Evolutionary conservation across 2,113 vertebrate species (phyloP), one percentile per base, ranked within the genome.

Genomic region (Sorex araneus): DNA sequence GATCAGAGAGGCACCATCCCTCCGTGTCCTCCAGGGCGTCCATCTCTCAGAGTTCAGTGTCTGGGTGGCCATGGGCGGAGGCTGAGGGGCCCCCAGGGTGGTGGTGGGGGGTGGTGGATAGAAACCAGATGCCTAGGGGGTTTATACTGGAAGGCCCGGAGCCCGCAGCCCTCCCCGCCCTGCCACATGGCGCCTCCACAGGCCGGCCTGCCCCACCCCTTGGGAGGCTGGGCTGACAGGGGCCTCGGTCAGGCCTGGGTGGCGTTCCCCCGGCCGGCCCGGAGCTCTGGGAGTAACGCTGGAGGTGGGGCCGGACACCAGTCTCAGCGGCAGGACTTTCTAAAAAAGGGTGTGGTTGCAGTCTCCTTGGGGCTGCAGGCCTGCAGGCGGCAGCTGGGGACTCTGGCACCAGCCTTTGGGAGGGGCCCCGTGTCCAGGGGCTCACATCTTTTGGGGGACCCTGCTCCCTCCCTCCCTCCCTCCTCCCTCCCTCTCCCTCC

Each of bases 91-190:
- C 97, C 96, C 95, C 92, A 96, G 96, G 96, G 96, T 95, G 94
- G 40, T 40, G 40, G 95, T 96, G 91, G 96, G 84, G 91, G 93
- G 95, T 67, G 90, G 96, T 95, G 97, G 97, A 97, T 97, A 95
- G 96, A 97, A 97, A 97, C 97, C 97, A 97, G 97, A 97, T 97
- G 97, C 97, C 97, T 97, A 93, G 97, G 97, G 96, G 97, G 96
- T 97, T 97, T 97, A 96, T 96, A 95, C 97, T 97, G 97, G 96
- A 97, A 96, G 97, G 97, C 93, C 96, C 97, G 96, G 96, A 97
- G 97, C 97, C 97, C 96, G 87, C 97, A 97, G 96, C 95, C 95
- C 92, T 92, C 93, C 95, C 95, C 97, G 91, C 96, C 95, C 97
- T 96, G 97, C 97, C 97, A 96, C 97, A 97, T 97, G 97, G 97